Evolutionary conservation across 2,113 vertebrate species (phyloP).

Genomic region (Speoplatyrhinus poulsoni): DNA sequence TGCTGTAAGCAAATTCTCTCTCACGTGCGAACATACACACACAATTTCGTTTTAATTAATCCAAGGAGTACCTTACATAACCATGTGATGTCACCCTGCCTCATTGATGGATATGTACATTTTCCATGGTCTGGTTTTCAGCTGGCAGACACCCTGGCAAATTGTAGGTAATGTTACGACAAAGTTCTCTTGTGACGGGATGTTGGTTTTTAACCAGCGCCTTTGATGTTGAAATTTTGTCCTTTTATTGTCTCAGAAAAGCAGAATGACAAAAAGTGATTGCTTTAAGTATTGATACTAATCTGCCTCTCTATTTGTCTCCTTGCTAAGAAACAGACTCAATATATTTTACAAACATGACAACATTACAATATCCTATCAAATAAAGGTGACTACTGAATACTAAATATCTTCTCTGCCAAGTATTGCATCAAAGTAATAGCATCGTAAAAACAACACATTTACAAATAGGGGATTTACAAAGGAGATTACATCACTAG

Average conservation of each 20-base stretch:
- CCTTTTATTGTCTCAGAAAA: slow-evolving; percentile 40
- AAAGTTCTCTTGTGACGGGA: slow-evolving; percentile 38
- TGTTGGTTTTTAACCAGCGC: slow-evolving; percentile 44
- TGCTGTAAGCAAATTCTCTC: no score
- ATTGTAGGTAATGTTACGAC: slow-evolving; percentile 38
- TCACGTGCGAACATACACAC: not conserved
- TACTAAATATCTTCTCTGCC: not conserved
- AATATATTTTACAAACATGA: not conserved
- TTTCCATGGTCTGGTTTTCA: slow-evolving; percentile 61
- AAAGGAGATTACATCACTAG: not conserved
- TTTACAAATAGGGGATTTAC: no score
- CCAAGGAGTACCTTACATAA: slow-evolving; percentile 41
- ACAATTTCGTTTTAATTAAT: slow-evolving; percentile 23
- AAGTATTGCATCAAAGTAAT: not conserved
- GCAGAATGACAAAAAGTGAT: not conserved
- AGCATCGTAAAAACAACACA: no score
- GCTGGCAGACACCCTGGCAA: slow-evolving; percentile 40
- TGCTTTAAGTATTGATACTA: slow-evolving; percentile 7
- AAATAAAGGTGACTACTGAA: not conserved
- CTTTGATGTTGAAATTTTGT: slow-evolving; percentile 32
- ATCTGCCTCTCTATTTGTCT: slow-evolving; percentile 25
- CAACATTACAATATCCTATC: not conserved
- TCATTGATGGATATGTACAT: slow-evolving; percentile 36
- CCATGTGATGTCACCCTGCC: slow-evolving; percentile 36
- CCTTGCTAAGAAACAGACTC: slow-evolving; percentile 23